phyloP scores from a whole-genome alignment of 2,113 vertebrate species.

The Columbina picui region DNA sequence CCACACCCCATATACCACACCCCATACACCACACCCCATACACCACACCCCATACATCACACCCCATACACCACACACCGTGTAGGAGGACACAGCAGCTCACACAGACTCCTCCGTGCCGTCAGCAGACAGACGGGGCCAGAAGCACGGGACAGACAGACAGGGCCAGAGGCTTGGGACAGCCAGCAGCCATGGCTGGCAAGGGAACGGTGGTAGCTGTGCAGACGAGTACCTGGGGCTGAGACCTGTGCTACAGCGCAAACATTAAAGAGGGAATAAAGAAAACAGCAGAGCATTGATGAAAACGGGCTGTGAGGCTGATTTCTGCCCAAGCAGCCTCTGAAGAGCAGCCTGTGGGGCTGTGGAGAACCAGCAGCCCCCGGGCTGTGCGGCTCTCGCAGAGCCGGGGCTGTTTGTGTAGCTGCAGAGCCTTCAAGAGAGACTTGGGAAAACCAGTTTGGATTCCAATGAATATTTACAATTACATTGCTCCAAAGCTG shows the following conservation, averaged over 20 bases:
- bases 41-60: too few species aligned
- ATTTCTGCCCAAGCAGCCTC: slow-evolving; percentile 44
- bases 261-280: slow-evolving; percentile 40
- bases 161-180: too few species aligned
- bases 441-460: slow-evolving; percentile 69
- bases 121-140: not conserved
- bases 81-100: not conserved
- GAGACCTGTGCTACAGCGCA: slow-evolving; percentile 29
- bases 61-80: rapidly evolving
- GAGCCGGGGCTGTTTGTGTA: slow-evolving; percentile 72
- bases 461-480: slow-evolving; percentile 83
- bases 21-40: too few species aligned
- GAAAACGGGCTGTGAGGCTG: slow-evolving; percentile 40
- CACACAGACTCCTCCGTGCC: not conserved
- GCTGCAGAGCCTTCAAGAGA: slow-evolving; percentile 72
- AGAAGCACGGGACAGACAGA: too few species aligned
- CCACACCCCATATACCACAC: too few species aligned
- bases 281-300: slow-evolving; percentile 46
- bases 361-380: slow-evolving; percentile 56
- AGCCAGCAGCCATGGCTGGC: too few species aligned
- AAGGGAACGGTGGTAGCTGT: too few species aligned
- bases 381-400: slow-evolving; percentile 58
- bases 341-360: slow-evolving; percentile 52
- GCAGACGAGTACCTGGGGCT: not conserved
- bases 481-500: slow-evolving; percentile 68